Evolutionary conservation across 2,888 invertebrate species (phyloP).

Genomic region (Drosophila testacea): DNA sequence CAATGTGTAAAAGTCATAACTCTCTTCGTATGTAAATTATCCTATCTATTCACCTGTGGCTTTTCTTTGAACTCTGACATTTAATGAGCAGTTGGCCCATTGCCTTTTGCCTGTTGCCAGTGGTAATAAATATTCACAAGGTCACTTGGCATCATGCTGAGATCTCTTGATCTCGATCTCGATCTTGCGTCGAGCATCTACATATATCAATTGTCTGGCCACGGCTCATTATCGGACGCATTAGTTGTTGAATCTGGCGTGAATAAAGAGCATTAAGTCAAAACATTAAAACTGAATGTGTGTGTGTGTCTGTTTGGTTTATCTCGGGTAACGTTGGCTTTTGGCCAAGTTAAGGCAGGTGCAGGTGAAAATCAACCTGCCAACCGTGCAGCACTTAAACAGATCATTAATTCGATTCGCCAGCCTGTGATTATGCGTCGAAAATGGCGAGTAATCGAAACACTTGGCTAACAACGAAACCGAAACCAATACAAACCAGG

Average conservation of each 20-base stretch:
- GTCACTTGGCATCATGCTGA: constrained; percentile 31
- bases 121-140: constrained; percentile 45
- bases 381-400: constrained; percentile 56
- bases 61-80: constrained; percentile 40
- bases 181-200: constrained; percentile 5
- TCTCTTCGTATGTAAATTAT: constrained; percentile 35
- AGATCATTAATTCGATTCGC: constrained; percentile 55
- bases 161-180: constrained; percentile 16
- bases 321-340: constrained; percentile 29
- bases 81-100: constrained; percentile 8
- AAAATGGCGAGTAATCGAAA: constrained; percentile 45
- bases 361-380: constrained; percentile 56
- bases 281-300: constrained; percentile 20
- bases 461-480: constrained; percentile 49
- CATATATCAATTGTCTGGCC: constrained; percentile 58
- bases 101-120: constrained; percentile 29
- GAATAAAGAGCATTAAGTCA: constrained; percentile 59
- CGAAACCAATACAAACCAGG: constrained; percentile 44
- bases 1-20: constrained; percentile 23
- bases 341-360: constrained; percentile 43
- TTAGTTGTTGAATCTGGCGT: constrained; percentile 40
- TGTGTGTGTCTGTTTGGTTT: constrained; percentile 14
- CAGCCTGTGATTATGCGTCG: constrained; percentile 54
- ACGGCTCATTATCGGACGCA: constrained; percentile 57
- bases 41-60: constrained; percentile 18